Conservation (phyloP, 1,140 invertebrate genomes). For the Hypsibius dujardini region DNA sequence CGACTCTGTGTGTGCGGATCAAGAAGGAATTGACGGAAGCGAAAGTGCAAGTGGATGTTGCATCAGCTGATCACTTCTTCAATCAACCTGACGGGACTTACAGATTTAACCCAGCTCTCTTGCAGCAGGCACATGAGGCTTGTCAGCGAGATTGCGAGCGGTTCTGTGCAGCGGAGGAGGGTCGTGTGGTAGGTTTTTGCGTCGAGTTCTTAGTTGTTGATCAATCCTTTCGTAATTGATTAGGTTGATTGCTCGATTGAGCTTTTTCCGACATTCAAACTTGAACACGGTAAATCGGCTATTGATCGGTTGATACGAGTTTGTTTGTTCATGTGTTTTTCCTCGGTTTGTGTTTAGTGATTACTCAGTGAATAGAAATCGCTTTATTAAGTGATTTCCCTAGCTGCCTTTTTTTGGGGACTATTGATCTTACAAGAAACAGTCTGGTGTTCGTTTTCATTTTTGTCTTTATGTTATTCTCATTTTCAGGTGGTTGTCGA, state of each 20-base stretch:
- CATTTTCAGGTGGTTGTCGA: neutral
- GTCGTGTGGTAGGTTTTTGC: neutral
- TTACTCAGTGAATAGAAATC: too few species aligned
- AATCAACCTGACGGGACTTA: neutral
- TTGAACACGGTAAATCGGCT: too few species aligned
- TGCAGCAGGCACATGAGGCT: neutral
- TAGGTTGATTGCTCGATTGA: neutral
- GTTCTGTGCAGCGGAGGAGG: neutral
- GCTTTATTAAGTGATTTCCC: too few species aligned
- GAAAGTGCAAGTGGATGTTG: neutral
- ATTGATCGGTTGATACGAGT: too few species aligned
- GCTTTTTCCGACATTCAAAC: neutral
- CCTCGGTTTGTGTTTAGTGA: too few species aligned
- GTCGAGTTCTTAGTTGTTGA: neutral
- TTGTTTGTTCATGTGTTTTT: too few species aligned
- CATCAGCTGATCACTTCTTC: slow-evolving; percentile 1
- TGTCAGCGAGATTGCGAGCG: neutral
- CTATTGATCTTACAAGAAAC: too few species aligned
- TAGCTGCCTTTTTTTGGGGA: too few species aligned
- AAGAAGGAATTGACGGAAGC: neutral
- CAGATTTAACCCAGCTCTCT: neutral
- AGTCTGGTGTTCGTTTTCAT: too few species aligned
- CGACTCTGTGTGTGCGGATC: neutral
- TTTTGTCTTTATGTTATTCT: too few species aligned
- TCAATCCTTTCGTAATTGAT: too few species aligned